Evolutionary conservation across 2,888 invertebrate species (phyloP), one percentile per base, ranked within the genome.

Genomic region (Notodonta dromedarius): DNA sequence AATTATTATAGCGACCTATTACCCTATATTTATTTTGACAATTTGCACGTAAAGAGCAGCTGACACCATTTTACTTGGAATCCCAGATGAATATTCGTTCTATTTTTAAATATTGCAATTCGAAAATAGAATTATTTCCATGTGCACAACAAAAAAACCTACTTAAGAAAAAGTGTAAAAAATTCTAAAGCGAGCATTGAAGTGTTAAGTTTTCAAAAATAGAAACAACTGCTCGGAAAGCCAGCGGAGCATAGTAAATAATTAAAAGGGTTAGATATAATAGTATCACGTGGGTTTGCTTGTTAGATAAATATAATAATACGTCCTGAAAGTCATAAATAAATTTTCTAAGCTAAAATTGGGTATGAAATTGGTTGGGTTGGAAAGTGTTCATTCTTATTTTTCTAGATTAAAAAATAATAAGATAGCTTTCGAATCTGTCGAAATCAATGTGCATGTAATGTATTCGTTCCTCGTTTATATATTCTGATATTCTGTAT

Each of bases 191-290:
- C 86, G 84, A 82, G 80, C 82, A 83, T 84, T 81, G 72, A 70
- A 71, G 76, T 76, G 73, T 73, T 76, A 58, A 66, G 73, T 76
- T 77, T 79, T 78, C 78, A 77, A 80, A 88, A 84, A 85, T 86
- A 84, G 85, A 71, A 56, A 83, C 80, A 80, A 80, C 78, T 78
- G 78, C 69, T 71, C 73, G 67, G 62, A 64, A 79, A 79, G 63
- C 77, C 83, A 83, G 63, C 76, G 75, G 71, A 77, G 80, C 80
- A 85, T 81, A 84, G 82, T 83, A 79, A 83, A 85, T 85, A 83
- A 82, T 80, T 73, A 80, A 81, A 82, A 82, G 77, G 79, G 78
- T 73, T 74, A 54, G 48, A 52, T 48, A 71, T 62, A 69, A 67
- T 57, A 40, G 12, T 65, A 48, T 39, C 9, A 16, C 16, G 39